Base-by-base conservation (phyloP, 2,888 invertebrate species). In the Zele albiditarsus region DNA sequence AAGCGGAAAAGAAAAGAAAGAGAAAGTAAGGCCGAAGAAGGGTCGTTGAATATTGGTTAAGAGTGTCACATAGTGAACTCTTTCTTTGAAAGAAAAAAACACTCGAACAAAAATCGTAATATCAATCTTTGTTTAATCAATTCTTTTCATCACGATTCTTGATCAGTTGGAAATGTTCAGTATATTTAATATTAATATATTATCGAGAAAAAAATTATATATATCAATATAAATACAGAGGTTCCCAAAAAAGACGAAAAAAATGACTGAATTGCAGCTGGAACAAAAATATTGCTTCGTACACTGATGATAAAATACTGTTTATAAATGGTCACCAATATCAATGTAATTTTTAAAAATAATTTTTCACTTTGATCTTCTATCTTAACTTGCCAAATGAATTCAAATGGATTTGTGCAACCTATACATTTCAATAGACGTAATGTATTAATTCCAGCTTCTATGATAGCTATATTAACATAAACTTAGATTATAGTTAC, bases 181-280 rank as follows among this genome's bases (percentile, higher is more conserved):
- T 80, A 79, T 81, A 82, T 83, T 81, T 82, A 76, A 82, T 82
- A 81, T 80, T 82, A 81, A 82, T 82, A 82, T 83, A 83, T 82
- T 77, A 79, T 76, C 71, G 77, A 75, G 65, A 60, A 74, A 23
- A 46, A 75, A 79, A 77, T 77, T 78, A 77, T 77, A 80, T 69
- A 78, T 74, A 69, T 27, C 25, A 16, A 49, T 58, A 10, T 25
- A 25, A 27, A 53, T 53, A 20, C 20, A 60, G 4, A 62, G 28
- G n/a, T 33, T 62, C 14, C 20, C 58, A 63, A 73, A 68, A 46
- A 70, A 10, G n/a, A 31, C 33, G 16, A 42, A 57, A 62, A 42
- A 33, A 27, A 49, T 67, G 57, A 53, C 27, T 71, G 62, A 46
- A 71, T 31, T 49, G 38, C 58, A 31, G n/a, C 20, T 63, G 58